These are phyloP conservation scores for Lasioglossum vierecki DNA, from an alignment of 2,888 invertebrate species.

Conservation along the genomic window DNA sequence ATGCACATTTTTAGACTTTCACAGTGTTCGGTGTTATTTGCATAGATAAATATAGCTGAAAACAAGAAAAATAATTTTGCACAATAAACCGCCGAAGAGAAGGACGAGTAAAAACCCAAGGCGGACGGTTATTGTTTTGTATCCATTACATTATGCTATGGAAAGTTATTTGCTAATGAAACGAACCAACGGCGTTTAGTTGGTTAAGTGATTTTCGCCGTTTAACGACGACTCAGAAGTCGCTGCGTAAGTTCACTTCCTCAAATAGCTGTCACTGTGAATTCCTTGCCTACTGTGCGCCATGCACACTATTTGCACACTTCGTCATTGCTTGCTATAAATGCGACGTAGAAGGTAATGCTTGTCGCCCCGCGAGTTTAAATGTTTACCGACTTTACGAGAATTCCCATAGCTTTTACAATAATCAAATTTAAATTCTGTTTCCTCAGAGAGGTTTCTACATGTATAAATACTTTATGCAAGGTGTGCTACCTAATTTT, in stretches of 20 bases:
- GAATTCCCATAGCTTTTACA: not conserved
- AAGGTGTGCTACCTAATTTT: not conserved
- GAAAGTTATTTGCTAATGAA: not conserved
- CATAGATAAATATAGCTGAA: not conserved
- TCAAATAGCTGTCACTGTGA: slow-evolving; percentile 10
- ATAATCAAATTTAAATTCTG: not conserved
- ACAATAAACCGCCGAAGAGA: not conserved
- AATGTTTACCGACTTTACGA: not conserved
- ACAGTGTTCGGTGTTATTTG: not conserved
- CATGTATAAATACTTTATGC: not conserved
- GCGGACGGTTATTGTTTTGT: not conserved
- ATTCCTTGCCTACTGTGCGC: slow-evolving; percentile 14
- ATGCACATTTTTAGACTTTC: not conserved
- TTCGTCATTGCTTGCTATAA: not conserved
- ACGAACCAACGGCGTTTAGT: not conserved
- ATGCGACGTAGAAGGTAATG: not conserved
- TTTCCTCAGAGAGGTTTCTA: not conserved
- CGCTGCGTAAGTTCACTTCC: not conserved
- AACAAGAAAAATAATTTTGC: not conserved
- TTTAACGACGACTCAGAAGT: not conserved
- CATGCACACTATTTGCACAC: not conserved
- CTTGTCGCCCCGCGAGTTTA: not conserved
- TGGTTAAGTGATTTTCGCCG: not conserved
- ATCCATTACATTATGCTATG: not conserved
- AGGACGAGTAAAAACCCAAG: not conserved